A percentile compares a stretch with the other conserved stretches of the same genome.
These are phyloP conservation scores for Prunella strophiata DNA, from an alignment of 2,797 vertebrate genomes.

Conservation along the genomic window DNA sequence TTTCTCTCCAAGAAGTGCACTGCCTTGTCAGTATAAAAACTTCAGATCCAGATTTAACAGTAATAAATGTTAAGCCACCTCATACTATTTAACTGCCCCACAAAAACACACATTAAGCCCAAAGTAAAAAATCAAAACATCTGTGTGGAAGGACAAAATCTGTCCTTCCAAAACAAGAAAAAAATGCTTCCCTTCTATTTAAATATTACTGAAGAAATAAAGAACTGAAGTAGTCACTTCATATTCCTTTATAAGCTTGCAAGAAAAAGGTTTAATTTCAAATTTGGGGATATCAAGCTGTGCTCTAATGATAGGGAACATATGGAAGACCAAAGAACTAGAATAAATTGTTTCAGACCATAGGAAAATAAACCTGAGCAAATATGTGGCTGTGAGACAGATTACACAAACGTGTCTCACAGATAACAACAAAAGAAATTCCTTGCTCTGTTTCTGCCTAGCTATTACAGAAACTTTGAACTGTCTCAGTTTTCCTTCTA, in stretches of 20 bases:
- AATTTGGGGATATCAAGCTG: neutral
- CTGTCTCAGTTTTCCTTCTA: neutral
- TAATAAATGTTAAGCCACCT: neutral
- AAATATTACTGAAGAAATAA: neutral
- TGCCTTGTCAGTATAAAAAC: neutral
- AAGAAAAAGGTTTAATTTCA: neutral
- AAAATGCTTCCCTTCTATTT: neutral
- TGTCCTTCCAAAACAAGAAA: neutral
- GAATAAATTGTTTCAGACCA: neutral
- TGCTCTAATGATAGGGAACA: neutral
- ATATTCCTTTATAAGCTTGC: neutral
- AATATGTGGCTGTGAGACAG: neutral
- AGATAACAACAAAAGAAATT: neutral
- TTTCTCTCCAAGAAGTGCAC: neutral
- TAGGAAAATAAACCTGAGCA: neutral
- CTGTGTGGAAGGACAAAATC: neutral
- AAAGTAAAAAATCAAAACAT: neutral
- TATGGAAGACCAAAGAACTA: neutral
- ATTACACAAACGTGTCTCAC: neutral
- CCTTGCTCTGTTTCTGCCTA: neutral
- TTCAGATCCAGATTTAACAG: neutral
- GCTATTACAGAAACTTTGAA: neutral
- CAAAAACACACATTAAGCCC: neutral
- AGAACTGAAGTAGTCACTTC: neutral
- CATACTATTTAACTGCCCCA: neutral